Conservation (phyloP, 2,888 invertebrate species). For the Ophion slaviceki region DNA sequence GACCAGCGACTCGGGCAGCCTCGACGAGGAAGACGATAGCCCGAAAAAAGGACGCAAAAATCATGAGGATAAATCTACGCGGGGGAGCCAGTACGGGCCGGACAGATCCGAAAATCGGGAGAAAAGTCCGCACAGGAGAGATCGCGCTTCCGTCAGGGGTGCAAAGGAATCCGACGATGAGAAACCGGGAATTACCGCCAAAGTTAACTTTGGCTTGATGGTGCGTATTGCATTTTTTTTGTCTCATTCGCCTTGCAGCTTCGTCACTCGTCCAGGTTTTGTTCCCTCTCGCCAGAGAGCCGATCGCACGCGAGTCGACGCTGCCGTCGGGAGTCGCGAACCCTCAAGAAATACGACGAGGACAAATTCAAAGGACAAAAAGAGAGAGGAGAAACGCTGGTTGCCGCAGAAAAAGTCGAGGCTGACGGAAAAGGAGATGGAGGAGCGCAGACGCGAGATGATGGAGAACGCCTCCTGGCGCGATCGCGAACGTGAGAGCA, state of each 20-base stretch:
- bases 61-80: slow-evolving; percentile 73
- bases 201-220: slow-evolving; percentile 73
- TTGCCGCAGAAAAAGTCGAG: slow-evolving; percentile 77
- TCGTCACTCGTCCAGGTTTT: not conserved
- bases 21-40: slow-evolving; percentile 57
- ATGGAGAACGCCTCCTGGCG: slow-evolving; percentile 90
- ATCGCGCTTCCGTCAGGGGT: slow-evolving; percentile 37
- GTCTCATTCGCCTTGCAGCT: not conserved
- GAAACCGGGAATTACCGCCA: slow-evolving; percentile 41
- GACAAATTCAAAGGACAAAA: slow-evolving; percentile 61
- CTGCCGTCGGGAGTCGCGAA: slow-evolving; percentile 51
- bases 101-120: slow-evolving; percentile 55
- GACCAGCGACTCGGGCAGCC: slow-evolving; percentile 70
- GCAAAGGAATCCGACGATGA: slow-evolving; percentile 53
- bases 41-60: slow-evolving; percentile 73
- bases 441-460: slow-evolving; percentile 91
- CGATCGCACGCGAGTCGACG: slow-evolving; percentile 72
- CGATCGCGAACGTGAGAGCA: slow-evolving; percentile 87
- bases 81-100: slow-evolving; percentile 29
- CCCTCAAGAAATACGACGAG: slow-evolving; percentile 57
- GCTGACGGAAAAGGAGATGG: slow-evolving; percentile 88
- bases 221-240: slow-evolving; percentile 57
- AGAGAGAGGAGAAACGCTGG: slow-evolving; percentile 74
- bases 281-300: slow-evolving; percentile 71
- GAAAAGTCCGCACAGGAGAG: slow-evolving; percentile 51